Evolutionary conservation across 2,888 invertebrate genomes (phyloP).

Genomic region (Cantharis rustica): DNA sequence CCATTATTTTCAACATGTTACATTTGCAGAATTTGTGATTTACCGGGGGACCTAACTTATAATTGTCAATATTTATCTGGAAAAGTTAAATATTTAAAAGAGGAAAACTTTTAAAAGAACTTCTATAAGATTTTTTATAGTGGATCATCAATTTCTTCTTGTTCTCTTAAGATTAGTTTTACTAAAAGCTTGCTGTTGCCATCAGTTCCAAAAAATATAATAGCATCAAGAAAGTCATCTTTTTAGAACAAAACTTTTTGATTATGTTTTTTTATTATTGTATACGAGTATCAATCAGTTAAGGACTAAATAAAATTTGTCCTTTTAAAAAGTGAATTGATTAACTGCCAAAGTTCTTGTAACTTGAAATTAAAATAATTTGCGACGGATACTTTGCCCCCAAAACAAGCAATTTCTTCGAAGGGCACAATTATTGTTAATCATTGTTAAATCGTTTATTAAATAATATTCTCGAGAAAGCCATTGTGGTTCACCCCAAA

Average conservation of each 20-base stretch:
- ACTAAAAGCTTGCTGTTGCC: not conserved
- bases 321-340: not conserved
- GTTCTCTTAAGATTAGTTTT: not conserved
- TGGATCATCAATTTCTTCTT: not conserved
- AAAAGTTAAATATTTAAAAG: not conserved
- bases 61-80: not conserved
- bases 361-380: not conserved
- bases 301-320: not conserved
- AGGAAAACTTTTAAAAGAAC: not conserved
- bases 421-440: slow-evolving; percentile 7
- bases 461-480: slow-evolving; percentile 3
- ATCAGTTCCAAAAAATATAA: not conserved
- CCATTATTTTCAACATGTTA: slow-evolving; percentile 9
- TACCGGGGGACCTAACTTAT: too few species aligned
- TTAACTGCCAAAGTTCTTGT: not conserved
- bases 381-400: not conserved
- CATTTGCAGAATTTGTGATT: not conserved
- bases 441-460: slow-evolving; percentile 22
- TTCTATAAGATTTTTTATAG: too few species aligned
- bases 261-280: not conserved
- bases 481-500: not conserved
- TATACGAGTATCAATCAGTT: not conserved
- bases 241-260: not conserved
- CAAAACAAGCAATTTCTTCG: not conserved
- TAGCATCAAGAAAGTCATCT: not conserved